Evolutionary conservation across 2,797 vertebrate genomes (phyloP).

Genomic region (Enteromius unitaeniatus): DNA sequence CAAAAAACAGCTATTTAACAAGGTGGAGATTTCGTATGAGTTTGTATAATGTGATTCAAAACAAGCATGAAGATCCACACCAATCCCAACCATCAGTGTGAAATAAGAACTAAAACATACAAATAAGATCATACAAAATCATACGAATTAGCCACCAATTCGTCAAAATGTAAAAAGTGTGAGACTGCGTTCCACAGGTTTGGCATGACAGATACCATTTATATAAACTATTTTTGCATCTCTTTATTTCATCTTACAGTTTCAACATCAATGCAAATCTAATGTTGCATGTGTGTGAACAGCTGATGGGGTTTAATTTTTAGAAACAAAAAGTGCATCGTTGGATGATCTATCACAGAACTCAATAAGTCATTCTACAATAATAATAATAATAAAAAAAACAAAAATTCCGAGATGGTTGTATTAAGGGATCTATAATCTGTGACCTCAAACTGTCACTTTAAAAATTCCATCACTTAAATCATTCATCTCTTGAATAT

Average conservation of each 20-base stretch:
- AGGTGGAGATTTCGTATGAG: background rate
- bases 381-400: too few relatives aligned
- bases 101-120: background rate
- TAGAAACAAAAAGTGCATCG: background rate
- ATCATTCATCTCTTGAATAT: background rate
- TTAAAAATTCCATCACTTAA: background rate
- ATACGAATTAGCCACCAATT: background rate
- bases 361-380: background rate
- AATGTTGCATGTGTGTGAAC: background rate
- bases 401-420: background rate
- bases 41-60: background rate
- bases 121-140: background rate
- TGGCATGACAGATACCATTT: background rate
- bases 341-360: conserved; percentile 1
- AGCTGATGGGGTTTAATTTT: background rate
- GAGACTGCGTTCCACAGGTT: background rate
- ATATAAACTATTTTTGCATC: background rate
- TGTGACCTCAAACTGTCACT: background rate
- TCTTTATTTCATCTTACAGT: background rate
- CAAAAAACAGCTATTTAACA: background rate
- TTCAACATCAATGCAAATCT: background rate
- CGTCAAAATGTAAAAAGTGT: background rate
- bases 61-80: background rate
- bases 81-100: background rate
- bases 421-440: background rate